phyloP scores from a whole-genome alignment of 2,888 invertebrate genomes.

The Harmothoe impar region DNA sequence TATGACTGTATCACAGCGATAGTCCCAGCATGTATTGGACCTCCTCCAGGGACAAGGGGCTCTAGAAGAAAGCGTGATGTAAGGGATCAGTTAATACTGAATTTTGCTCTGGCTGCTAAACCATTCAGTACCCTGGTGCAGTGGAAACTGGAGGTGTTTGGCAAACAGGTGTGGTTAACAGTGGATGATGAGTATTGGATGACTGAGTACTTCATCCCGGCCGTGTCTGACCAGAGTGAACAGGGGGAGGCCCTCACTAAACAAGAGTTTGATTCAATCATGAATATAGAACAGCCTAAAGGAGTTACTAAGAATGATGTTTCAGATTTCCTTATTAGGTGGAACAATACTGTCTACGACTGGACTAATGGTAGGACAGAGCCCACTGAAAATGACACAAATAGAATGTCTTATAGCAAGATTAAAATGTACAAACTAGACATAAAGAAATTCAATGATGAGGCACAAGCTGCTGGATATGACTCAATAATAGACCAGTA shows the following conservation, averaged over 20 bases:
- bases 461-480: constrained; percentile 31
- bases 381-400: background rate
- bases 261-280: background rate
- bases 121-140: background rate
- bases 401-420: constrained; percentile 19
- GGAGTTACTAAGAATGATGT: background rate
- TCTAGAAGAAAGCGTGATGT: constrained; percentile 36
- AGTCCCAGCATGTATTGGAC: background rate
- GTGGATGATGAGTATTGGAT: background rate
- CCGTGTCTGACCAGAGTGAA: constrained; percentile 18
- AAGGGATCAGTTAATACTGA: constrained; percentile 8
- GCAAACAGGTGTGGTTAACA: background rate
- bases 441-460: background rate
- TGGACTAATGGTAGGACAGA: constrained; percentile 28
- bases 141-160: constrained; percentile 41
- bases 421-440: background rate
- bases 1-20: background rate
- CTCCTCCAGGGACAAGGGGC: background rate
- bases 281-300: background rate
- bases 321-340: background rate
- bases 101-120: background rate
- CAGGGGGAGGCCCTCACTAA: background rate
- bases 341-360: constrained; percentile 36
- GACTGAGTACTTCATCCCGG: background rate
- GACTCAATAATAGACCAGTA: background rate